These are phyloP conservation scores for Rhadinocentrus ornatus DNA, from an alignment of 2,797 vertebrate species.

Conservation along the genomic window DNA sequence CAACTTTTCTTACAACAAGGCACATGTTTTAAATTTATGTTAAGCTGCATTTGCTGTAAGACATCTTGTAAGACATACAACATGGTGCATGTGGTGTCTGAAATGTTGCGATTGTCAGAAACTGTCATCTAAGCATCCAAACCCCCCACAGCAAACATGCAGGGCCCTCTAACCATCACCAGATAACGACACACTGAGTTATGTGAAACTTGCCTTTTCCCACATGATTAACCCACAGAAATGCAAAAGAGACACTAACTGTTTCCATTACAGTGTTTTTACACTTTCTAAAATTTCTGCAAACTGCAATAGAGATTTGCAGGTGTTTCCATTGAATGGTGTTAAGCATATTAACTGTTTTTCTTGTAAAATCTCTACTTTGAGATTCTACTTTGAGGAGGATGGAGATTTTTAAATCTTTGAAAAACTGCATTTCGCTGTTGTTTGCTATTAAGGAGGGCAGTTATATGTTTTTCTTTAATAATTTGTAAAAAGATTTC, in stretches of 20 bases:
- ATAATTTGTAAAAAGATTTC: too few relatives aligned
- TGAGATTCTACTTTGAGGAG: too few relatives aligned
- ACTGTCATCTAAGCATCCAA: constrained; percentile 58
- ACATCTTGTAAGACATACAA: background rate
- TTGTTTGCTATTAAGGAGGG: too few relatives aligned
- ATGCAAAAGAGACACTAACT: constrained; percentile 40
- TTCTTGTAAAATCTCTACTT: too few relatives aligned
- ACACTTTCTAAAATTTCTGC: too few relatives aligned
- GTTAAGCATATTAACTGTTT: too few relatives aligned
- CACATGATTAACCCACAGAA: constrained; percentile 19
- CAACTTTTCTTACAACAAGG: constrained; percentile 12
- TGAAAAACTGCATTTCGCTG: too few relatives aligned
- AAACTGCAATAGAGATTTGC: too few relatives aligned
- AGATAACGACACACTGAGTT: constrained; percentile 32
- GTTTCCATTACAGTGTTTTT: too few relatives aligned
- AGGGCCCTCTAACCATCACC: constrained; percentile 34
- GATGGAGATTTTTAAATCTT: too few relatives aligned
- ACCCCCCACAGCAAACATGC: constrained; percentile 29
- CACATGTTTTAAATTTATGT: background rate
- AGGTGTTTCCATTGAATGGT: too few relatives aligned
- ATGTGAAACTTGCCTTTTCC: constrained; percentile 25
- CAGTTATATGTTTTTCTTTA: too few relatives aligned
- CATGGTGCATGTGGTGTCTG: constrained; percentile 5
- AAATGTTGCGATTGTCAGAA: constrained; percentile 20
- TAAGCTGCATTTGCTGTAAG: background rate